A percentile compares a stretch with the other conserved stretches of the same genome.
Conservation (phyloP, 1,140 invertebrate genomes). For the Drosophila funebris region DNA sequence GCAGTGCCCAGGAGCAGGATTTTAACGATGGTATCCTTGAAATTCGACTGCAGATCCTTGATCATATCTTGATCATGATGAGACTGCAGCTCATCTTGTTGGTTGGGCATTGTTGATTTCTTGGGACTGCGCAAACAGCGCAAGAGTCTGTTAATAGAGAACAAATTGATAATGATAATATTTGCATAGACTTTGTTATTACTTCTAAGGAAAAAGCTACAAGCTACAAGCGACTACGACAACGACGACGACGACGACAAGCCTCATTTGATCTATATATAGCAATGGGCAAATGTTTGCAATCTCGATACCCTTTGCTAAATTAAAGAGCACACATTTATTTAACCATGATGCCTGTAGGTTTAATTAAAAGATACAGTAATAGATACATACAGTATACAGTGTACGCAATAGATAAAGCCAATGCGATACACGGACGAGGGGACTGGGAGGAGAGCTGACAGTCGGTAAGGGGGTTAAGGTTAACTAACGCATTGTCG, state of each 20-base stretch:
- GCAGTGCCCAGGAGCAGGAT: constrained; percentile 88
- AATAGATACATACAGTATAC: constrained; percentile 16
- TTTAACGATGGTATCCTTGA: constrained; percentile 85
- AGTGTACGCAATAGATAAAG: constrained; percentile 69
- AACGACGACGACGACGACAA: background rate
- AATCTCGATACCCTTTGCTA: constrained; percentile 28
- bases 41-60: constrained; percentile 59
- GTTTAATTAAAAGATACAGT: constrained; percentile 73
- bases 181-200: constrained; percentile 50
- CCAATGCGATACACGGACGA: background rate
- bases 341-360: constrained; percentile 54
- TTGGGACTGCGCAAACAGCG: constrained; percentile 66
- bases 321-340: constrained; percentile 50
- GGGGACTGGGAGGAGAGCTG: background rate
- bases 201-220: constrained; percentile 67
- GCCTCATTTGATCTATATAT: constrained; percentile 51
- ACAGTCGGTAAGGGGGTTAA: background rate
- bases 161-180: constrained; percentile 46
- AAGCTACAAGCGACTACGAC: background rate
- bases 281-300: constrained; percentile 60
- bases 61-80: constrained; percentile 58
- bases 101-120: constrained; percentile 39
- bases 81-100: constrained; percentile 56
- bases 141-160: constrained; percentile 66
- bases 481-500: constrained; percentile 19